phyloP scores from a whole-genome alignment of 2,888 invertebrate genomes.

The Zaprionus obscuricornis region DNA sequence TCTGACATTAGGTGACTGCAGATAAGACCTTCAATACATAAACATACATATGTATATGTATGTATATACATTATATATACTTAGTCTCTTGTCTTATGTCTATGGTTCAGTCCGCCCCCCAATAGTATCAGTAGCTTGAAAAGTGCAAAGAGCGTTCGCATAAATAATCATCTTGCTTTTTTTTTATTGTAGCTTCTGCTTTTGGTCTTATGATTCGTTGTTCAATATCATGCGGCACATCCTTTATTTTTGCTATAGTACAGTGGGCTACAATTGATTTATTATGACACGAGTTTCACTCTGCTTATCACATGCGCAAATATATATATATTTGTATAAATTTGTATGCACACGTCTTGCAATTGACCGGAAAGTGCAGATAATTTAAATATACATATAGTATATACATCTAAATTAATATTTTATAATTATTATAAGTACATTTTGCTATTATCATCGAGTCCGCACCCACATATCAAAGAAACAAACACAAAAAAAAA shows the following conservation, averaged over 20 bases:
- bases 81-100: too few relatives aligned
- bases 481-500: background rate
- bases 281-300: background rate
- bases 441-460: constrained; percentile 38
- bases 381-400: constrained; percentile 7
- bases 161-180: too few relatives aligned
- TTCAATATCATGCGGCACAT: too few relatives aligned
- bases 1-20: constrained; percentile 40
- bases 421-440: constrained; percentile 12
- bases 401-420: constrained; percentile 10
- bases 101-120: background rate
- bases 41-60: too few relatives aligned
- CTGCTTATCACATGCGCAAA: constrained; percentile 29
- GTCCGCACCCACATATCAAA: constrained; percentile 33
- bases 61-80: too few relatives aligned
- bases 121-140: background rate
- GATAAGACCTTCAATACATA: constrained; percentile 32
- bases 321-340: too few relatives aligned
- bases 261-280: constrained; percentile 42
- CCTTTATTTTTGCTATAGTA: too few relatives aligned
- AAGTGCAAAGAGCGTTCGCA: constrained; percentile 34
- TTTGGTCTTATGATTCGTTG: too few relatives aligned
- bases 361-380: constrained; percentile 40
- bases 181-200: too few relatives aligned
- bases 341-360: too few relatives aligned